These are phyloP conservation scores for Andrena dorsata DNA, from an alignment of 2,888 invertebrate species.

Conservation along the genomic window DNA sequence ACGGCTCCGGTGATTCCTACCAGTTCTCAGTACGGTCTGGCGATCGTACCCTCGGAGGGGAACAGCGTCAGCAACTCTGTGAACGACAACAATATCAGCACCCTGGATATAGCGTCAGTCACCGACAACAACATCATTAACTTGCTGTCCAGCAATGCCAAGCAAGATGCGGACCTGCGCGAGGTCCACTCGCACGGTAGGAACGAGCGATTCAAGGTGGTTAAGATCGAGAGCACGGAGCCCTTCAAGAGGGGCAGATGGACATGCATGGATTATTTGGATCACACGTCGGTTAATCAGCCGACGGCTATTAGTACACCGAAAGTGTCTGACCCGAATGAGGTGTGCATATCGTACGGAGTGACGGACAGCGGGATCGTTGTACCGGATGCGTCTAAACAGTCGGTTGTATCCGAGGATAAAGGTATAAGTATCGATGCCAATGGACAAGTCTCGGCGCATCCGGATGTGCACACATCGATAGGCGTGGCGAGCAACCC, in stretches of 20 bases:
- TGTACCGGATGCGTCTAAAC: slow-evolving; percentile 77
- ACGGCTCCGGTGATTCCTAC: slow-evolving; percentile 93
- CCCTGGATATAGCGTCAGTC: slow-evolving; percentile 81
- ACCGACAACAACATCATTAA: slow-evolving; percentile 84
- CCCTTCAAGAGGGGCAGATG: slow-evolving; percentile 96
- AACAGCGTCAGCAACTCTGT: slow-evolving; percentile 79
- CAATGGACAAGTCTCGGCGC: slow-evolving; percentile 80
- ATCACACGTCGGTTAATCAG: slow-evolving; percentile 89
- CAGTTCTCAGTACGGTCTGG: slow-evolving; percentile 93
- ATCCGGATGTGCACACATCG: slow-evolving; percentile 76
- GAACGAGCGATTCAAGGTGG: slow-evolving; percentile 94
- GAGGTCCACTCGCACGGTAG: slow-evolving; percentile 90
- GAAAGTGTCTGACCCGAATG: slow-evolving; percentile 82
- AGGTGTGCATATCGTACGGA: slow-evolving; percentile 84
- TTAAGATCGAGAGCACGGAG: slow-evolving; percentile 98
- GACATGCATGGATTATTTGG: slow-evolving; percentile 97
- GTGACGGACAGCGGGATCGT: slow-evolving; percentile 82
- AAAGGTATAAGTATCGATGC: slow-evolving; percentile 77
- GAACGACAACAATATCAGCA: slow-evolving; percentile 82
- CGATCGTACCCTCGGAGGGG: slow-evolving; percentile 89
- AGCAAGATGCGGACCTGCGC: slow-evolving; percentile 86
- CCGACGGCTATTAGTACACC: slow-evolving; percentile 79
- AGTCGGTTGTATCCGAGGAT: slow-evolving; percentile 76
- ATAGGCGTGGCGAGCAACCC: slow-evolving; percentile 76
- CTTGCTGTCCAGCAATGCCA: slow-evolving; percentile 82